These are phyloP conservation scores for Corythaixoides concolor DNA, from an alignment of 2,113 vertebrate species.

Conservation along the genomic window DNA sequence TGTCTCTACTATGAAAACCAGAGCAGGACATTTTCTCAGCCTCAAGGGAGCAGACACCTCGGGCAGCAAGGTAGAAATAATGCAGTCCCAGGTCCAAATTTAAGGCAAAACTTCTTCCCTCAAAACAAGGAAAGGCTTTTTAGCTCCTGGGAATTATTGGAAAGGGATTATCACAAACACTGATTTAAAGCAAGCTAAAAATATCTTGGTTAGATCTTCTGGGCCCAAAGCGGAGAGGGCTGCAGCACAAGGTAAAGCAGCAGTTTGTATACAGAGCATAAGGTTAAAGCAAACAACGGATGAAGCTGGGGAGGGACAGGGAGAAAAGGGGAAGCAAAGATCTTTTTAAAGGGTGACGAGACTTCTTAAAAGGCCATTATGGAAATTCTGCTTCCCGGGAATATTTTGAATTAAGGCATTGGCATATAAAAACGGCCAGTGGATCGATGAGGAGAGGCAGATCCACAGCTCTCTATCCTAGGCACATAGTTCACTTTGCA, in stretches of 20 bases:
- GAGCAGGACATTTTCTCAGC: neutral
- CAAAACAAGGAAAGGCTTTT: neutral
- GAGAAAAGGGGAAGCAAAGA: neutral
- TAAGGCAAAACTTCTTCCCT: neutral
- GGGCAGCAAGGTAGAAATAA: neutral
- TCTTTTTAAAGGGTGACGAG: neutral
- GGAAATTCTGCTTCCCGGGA: neutral
- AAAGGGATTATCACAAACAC: constrained; percentile 2
- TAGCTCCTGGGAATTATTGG: neutral
- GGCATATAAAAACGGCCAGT: neutral
- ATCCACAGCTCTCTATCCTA: constrained; percentile 6
- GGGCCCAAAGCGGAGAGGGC: neutral
- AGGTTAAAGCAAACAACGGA: neutral
- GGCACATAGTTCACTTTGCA: constrained; percentile 33
- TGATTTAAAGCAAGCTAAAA: neutral
- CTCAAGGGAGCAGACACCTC: neutral
- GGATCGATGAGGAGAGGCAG: neutral
- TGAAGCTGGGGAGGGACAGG: neutral
- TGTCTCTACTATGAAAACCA: neutral
- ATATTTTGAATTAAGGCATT: neutral
- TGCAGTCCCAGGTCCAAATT: neutral
- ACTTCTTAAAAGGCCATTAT: neutral
- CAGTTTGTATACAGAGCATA: neutral
- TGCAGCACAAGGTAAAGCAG: neutral
- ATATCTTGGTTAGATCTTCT: neutral